Conservation (phyloP, 2,888 invertebrate genomes). For the Biston betularia region DNA sequence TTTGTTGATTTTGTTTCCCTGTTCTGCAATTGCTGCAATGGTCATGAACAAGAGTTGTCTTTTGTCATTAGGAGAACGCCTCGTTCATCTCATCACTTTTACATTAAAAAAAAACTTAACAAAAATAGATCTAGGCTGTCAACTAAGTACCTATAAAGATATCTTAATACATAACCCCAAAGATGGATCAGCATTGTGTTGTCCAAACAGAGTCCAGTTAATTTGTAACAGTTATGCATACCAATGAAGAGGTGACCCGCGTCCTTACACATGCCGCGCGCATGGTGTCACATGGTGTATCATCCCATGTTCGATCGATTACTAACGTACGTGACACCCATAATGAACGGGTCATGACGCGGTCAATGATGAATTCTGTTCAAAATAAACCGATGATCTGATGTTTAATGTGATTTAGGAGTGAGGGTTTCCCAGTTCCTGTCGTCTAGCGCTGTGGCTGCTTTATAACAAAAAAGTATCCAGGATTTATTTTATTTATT, state of each 20-base stretch:
- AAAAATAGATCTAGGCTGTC: neutral
- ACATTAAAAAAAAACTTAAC: no score
- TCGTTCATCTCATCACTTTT: no score
- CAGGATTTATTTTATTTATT: no score
- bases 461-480: no score
- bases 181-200: conserved; percentile 51
- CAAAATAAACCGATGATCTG: conserved; percentile 18
- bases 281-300: conserved; percentile 57
- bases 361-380: conserved; percentile 20
- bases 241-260: conserved; percentile 57
- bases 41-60: no score
- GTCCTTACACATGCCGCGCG: conserved; percentile 62
- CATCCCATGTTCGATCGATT: conserved; percentile 43
- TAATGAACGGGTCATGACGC: conserved; percentile 32
- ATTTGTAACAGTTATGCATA: conserved; percentile 54
- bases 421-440: conserved; percentile 9
- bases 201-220: conserved; percentile 45
- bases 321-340: conserved; percentile 27
- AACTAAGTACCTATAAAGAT: neutral
- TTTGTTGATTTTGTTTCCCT: no score
- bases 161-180: conserved; percentile 36
- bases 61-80: no score
- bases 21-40: no score
- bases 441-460: neutral
- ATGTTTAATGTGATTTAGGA: conserved; percentile 4